These are phyloP conservation scores for Proisotoma minuta DNA, from an alignment of 2,888 invertebrate genomes.

Conservation along the genomic window DNA sequence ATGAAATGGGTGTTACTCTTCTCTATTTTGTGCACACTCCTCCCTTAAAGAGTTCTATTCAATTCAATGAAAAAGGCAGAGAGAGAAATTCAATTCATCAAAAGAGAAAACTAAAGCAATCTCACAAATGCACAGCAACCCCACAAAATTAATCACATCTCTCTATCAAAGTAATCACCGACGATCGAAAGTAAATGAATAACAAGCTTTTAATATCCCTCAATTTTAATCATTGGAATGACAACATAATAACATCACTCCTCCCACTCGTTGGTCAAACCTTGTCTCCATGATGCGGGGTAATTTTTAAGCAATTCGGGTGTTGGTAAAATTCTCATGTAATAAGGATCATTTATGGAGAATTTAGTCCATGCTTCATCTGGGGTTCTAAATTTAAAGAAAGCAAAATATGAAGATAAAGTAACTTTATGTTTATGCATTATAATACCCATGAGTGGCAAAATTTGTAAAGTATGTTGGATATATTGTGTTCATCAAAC, in stretches of 20 bases:
- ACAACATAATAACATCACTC: too few species aligned
- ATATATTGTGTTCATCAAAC: conserved; percentile 17
- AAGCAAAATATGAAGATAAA: background rate
- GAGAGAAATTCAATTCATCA: background rate
- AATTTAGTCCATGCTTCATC: conserved; percentile 35
- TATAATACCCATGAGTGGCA: conserved; percentile 5
- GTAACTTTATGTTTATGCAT: background rate
- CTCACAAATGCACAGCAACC: too few species aligned
- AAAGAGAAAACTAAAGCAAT: too few species aligned
- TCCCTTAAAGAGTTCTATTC: background rate
- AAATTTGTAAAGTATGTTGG: conserved; percentile 29
- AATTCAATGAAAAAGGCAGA: background rate
- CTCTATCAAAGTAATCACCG: too few species aligned
- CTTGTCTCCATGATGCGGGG: conserved; percentile 25
- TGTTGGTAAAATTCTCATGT: conserved; percentile 15
- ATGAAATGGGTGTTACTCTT: too few species aligned
- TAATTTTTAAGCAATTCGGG: conserved; percentile 22
- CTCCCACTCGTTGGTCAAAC: too few species aligned
- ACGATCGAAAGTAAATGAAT: too few species aligned
- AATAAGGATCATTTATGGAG: conserved; percentile 15
- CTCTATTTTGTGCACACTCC: too few species aligned
- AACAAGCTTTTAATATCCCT: too few species aligned
- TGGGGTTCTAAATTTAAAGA: background rate
- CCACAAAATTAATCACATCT: too few species aligned
- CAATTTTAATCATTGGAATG: too few species aligned